phyloP scores from a whole-genome alignment of 2,888 invertebrate genomes.

The Teinopalpus imperialis region DNA sequence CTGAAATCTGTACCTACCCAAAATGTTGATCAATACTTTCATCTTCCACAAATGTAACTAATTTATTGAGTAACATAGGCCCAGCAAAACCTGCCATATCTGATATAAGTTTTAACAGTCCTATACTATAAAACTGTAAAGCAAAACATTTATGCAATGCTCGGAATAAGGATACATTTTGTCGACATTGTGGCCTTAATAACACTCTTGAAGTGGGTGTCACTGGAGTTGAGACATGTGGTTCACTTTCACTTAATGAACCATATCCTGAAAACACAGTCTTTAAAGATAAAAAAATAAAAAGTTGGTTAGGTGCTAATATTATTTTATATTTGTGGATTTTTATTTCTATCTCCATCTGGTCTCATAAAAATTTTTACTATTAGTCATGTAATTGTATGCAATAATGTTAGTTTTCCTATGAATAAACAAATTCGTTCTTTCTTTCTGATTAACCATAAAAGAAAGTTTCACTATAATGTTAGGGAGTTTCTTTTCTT shows the following conservation, averaged over 20 bases:
- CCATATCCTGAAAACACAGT: slow-evolving; percentile 65
- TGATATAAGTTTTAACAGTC: slow-evolving; percentile 89
- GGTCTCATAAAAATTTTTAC: too few species aligned
- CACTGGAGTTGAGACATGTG: slow-evolving; percentile 62
- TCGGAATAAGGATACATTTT: slow-evolving; percentile 82
- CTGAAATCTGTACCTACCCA: slow-evolving; percentile 78
- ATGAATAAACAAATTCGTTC: too few species aligned
- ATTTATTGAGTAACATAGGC: slow-evolving; percentile 91
- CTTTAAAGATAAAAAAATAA: too few species aligned
- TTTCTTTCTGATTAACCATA: too few species aligned
- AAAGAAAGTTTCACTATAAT: too few species aligned
- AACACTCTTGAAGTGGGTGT: slow-evolving; percentile 62
- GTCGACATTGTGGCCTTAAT: slow-evolving; percentile 55
- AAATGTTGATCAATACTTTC: slow-evolving; percentile 83
- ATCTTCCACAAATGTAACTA: slow-evolving; percentile 90
- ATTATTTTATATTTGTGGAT: too few species aligned
- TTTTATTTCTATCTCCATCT: too few species aligned
- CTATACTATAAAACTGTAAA: slow-evolving; percentile 91
- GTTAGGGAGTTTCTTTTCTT: too few species aligned
- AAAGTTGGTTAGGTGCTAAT: too few species aligned
- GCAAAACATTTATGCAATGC: slow-evolving; percentile 90
- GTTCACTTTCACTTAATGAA: slow-evolving; percentile 53
- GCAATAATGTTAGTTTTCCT: too few species aligned
- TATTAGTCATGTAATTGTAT: too few species aligned
- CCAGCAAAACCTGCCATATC: slow-evolving; percentile 94